Conservation (phyloP, 1,140 invertebrate genomes). For the Sarcophaga bullata region DNA sequence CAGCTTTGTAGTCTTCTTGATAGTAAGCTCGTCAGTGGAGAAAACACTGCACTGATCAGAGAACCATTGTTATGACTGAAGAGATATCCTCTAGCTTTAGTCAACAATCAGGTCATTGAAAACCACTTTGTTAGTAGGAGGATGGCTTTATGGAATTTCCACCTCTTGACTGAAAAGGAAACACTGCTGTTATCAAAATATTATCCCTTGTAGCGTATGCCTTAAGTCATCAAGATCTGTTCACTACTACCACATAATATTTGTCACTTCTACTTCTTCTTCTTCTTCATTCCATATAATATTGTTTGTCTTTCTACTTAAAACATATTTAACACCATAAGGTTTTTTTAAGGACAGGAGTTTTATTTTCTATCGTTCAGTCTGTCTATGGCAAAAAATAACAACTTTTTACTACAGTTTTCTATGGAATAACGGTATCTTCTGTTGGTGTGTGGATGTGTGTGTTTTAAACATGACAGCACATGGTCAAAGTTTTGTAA, state of each 20-base stretch:
- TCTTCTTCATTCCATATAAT: background rate
- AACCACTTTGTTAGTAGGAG: too few species aligned
- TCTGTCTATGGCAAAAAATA: background rate
- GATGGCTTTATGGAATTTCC: too few species aligned
- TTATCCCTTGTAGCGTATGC: background rate
- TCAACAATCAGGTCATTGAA: too few species aligned
- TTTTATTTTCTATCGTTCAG: background rate
- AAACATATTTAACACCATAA: constrained; percentile 12
- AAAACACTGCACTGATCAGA: too few species aligned
- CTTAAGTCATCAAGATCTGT: background rate
- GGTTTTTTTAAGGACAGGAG: background rate
- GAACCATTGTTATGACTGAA: too few species aligned
- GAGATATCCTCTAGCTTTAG: too few species aligned
- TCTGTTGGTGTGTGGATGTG: background rate
- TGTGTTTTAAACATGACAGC: constrained; percentile 1
- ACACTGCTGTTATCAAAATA: background rate
- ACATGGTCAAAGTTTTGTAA: constrained; percentile 4
- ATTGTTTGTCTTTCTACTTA: constrained; percentile 11
- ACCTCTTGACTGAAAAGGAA: too few species aligned
- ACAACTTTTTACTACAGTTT: background rate
- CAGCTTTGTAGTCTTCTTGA: too few species aligned
- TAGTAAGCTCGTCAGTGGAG: too few species aligned
- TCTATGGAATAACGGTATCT: background rate
- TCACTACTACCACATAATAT: background rate
- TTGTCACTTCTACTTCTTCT: background rate